Conservation (phyloP, 1,140 invertebrate genomes). For the roundworm (Caenorhabditis elegans) region WBcel235 BX284606.5:8018501-8019000, state of each 20-base stretch:
- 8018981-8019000: too few relatives aligned
- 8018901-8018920: too few relatives aligned
- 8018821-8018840: background rate
- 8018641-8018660: slow-evolving; percentile 30
- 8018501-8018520: background rate
- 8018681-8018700: background rate
- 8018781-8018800: slow-evolving; percentile 7
- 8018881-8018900: background rate
- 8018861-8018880: background rate
- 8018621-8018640: slow-evolving; percentile 26
- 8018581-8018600: slow-evolving; percentile 24
- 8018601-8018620: slow-evolving; percentile 25
- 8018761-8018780: background rate
- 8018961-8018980: too few relatives aligned
- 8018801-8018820: background rate
- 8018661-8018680: slow-evolving; percentile 6
- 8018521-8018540: background rate
- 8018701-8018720: background rate
- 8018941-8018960: too few relatives aligned
- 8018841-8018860: background rate
- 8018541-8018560: background rate
- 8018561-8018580: background rate
- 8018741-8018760: too few relatives aligned
- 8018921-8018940: too few relatives aligned
- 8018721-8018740: background rate